These are phyloP conservation scores for Apostichopus japonicus DNA, from an alignment of 35 echinoderm and acorn worm species.

Conservation along the genomic window DNA sequence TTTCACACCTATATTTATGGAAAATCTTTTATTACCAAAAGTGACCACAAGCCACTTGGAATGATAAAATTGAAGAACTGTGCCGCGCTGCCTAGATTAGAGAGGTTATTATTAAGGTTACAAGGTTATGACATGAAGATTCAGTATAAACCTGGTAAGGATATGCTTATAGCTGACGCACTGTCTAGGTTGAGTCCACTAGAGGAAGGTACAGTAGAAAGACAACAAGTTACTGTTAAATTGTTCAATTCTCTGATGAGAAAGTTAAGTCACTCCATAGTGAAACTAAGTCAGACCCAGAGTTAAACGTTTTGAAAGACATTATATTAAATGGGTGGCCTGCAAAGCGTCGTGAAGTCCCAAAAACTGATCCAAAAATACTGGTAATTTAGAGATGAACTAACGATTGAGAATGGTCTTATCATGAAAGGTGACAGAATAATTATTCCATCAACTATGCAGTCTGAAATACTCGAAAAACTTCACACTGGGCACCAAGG, in stretches of 20 bases:
- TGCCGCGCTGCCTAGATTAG: constrained; percentile 41
- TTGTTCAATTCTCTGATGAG: constrained; percentile 44
- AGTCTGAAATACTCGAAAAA: constrained; percentile 56
- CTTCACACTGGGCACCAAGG: constrained; percentile 79
- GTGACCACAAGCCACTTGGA: too few relatives aligned
- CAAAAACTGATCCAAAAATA: constrained; percentile 23
- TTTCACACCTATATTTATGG: background rate
- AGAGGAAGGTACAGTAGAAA: too few relatives aligned
- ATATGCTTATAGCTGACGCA: too few relatives aligned
- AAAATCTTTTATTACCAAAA: background rate
- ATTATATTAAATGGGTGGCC: constrained; percentile 59
- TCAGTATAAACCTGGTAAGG: background rate
- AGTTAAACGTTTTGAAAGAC: constrained; percentile 22
- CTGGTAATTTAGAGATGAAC: constrained; percentile 22
- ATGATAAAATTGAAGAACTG: too few relatives aligned
- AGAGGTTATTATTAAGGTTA: background rate
- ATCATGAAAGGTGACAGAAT: constrained; percentile 81
- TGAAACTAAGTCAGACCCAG: background rate
- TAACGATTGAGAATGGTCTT: constrained; percentile 64
- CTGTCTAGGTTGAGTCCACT: too few relatives aligned
- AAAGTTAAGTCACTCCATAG: background rate
- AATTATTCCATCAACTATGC: constrained; percentile 53
- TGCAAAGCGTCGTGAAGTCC: constrained; percentile 2
- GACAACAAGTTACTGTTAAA: background rate
- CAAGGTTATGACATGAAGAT: background rate